Base-by-base conservation (phyloP, 2,797 vertebrate genomes). In the Fundulus diaphanus region DNA sequence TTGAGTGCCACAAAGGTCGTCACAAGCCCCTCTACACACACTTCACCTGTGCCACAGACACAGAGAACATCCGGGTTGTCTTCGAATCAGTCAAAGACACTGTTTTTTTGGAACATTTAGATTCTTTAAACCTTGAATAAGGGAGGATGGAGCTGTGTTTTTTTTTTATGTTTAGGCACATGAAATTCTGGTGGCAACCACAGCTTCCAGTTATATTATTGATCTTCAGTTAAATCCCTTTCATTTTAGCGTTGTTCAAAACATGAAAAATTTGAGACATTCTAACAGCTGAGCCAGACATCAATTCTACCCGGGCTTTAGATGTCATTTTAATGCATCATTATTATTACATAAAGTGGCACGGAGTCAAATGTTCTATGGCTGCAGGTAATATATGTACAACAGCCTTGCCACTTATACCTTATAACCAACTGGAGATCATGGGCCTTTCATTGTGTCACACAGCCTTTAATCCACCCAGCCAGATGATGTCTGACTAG, bases 21-120 rank as follows among this genome's bases (percentile, higher is more conserved):
- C 89, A 92, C 13, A 96, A 96, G 82, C 81, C 82, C 20, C 95
- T 97, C 72, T 97, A 96, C 81, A 90, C 87, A 2, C 96, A 97
- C 90, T 97, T 96, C 90, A 97, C 96, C 16, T 97, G 96, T 31
- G 96, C 96, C 46, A 97, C 96, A 0, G 96, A 97, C 90, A 98
- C 97, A 0, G 93, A 97, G 81, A 98, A 98, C 77, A 97, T 96
- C 79, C 76, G 88, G 37, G 89, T 96, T 0, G 94, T 97, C 80
- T 98, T 98, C n/a, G 91, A 81, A 42, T 93, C 90, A 7, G 96
- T 98, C 74, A 96, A 95, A 84, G 94, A 97, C 75, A 97, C 94
- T 0, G 90, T 99, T 67, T 94, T 98, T 63, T 92, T 87, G 13
- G 77, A 95, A 0, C 93, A 96, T 84, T 42, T 66, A 24, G 12